Evolutionary conservation across 2,797 vertebrate species (phyloP), one percentile per base, ranked within the genome.

Genomic region (Macropodus opercularis): DNA sequence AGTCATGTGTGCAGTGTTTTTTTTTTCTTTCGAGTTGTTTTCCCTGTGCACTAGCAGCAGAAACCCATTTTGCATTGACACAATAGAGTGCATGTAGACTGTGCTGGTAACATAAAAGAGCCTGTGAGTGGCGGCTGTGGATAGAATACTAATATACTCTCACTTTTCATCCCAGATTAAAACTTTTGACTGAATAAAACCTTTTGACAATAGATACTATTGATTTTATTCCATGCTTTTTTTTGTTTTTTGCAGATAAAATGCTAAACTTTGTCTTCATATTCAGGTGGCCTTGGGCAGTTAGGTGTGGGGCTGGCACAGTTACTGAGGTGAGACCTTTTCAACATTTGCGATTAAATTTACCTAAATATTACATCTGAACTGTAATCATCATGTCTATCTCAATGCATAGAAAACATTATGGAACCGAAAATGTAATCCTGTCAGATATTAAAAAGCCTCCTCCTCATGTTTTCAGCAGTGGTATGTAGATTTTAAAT

Each of bases 401-500:
- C 19, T 73, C 50, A 1, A 50, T 63, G 19, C 73, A 29, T 36
- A 94, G 92, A 79, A 83, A 91, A 66, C 88, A 90, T 61, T 93
- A 88, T 3, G 93, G 92, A 47, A 81, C 39, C 36, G 90, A 94
- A 32, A 93, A 92, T 17, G 83, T 93, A 8, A 93, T 93, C 80
- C 85, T 94, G 57, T 92, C 92, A 8, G 92, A 94, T 78, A 93
- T 94, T 58, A 92, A 92, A 89, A 93, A 91, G 77, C 91, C 92
- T 58, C 77, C 90, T 0, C 55, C 81, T 39, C 83, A 92, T 48
- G 87, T 94, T 80, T 79, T 61, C 52, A 72, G 59, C 66, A 90
- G 79, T 56, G 92, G 92, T 93, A 90, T 6, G 86, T 46, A 62
- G 63, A 51, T 57, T 5, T 3, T 19, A 15, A 58, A 4, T 66